Evolutionary conservation across 2,888 invertebrate species (phyloP), one percentile per base, ranked within the genome.

Genomic region (Oscheius myriophilus): DNA sequence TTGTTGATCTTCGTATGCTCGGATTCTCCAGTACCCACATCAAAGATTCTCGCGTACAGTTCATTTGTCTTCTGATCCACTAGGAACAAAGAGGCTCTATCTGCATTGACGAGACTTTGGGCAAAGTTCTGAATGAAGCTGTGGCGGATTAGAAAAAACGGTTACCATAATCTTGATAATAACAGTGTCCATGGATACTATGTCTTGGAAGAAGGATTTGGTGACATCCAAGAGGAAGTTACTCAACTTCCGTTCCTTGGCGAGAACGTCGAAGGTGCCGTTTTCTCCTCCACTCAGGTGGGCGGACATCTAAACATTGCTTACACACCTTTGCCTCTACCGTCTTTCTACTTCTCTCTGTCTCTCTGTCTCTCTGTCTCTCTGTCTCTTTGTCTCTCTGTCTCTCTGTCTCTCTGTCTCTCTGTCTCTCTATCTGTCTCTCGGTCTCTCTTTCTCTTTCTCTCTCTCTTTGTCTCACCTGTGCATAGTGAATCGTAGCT

Each of bases 171-270:
- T 92, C 86, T 92, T 92, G 87, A 92, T 91, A 42, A 93, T 92
- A 0, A 93, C 90, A 69, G 91, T 90, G 81, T 93, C 93, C 89
- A 93, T 91, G 76, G 92, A 92, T 55, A 92, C 91, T 90, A 93
- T 93, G 84, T 93, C 93, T 89, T 93, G 93, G 85, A 94, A 93
- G 84, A 93, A 92, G 11, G 92, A 92, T 87, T 92, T 92, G 57
- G 93, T 92, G 43, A 93, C 92, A 61, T 91, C 91, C 59, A 93
- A 88, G 0, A 93, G 89, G 85, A 93, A 93, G 73, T 92, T 92
- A 57, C 58, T 66, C 26, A 76, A 53, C 51, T 78, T 73, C 23
- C 76, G 54, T 43, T 78, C 71, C 70, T 72, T 74, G 54, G 78
- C 81, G 55, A 79, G 67, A 39, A 78, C 75, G 41, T 82, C 82